Evolutionary conservation across 2,888 invertebrate genomes (phyloP).

Genomic region (Trachelus stipa): DNA sequence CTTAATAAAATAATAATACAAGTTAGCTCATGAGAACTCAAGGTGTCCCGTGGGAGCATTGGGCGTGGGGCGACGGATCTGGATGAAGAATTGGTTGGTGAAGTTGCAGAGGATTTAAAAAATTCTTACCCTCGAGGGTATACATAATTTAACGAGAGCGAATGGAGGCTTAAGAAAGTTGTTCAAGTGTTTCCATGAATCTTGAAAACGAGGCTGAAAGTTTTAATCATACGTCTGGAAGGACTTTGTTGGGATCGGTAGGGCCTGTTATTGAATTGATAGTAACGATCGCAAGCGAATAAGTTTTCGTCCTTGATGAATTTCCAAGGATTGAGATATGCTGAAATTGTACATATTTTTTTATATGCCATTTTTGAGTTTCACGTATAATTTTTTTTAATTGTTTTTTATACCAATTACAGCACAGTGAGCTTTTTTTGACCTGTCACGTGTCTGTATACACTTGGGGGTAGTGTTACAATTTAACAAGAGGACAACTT

Average conservation of each 20-base stretch:
- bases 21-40: background rate
- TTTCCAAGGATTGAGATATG: background rate
- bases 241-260: background rate
- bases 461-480: too few species aligned
- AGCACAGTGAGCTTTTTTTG: too few species aligned
- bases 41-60: background rate
- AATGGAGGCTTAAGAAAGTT: background rate
- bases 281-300: background rate
- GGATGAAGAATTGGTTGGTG: background rate
- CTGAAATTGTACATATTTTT: too few species aligned
- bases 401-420: too few species aligned
- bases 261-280: background rate
- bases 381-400: too few species aligned
- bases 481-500: too few species aligned
- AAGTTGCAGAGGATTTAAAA: background rate
- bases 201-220: background rate
- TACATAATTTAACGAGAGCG: background rate
- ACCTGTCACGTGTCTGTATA: too few species aligned
- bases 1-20: background rate
- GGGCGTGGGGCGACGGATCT: background rate
- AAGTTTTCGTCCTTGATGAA: background rate
- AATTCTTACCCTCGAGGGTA: background rate
- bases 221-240: background rate
- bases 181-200: background rate
- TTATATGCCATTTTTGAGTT: too few species aligned